Evolutionary conservation across 1,140 invertebrate species (phyloP).

Genomic region (Saccostrea echinata): DNA sequence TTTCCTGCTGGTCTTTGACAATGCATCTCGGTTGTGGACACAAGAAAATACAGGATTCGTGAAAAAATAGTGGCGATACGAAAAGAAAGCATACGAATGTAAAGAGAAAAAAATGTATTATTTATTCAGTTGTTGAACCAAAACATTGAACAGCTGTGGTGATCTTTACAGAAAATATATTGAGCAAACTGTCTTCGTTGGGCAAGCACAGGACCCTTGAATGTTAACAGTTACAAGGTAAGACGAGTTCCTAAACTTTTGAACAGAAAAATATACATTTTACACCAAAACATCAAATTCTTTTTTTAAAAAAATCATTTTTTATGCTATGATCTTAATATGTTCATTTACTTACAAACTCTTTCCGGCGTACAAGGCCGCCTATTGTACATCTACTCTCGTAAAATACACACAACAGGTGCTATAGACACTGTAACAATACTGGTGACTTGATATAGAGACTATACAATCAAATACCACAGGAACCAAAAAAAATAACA

Average conservation of each 20-base stretch:
- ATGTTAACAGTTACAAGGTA: background rate
- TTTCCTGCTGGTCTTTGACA: no score
- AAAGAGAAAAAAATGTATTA: no score
- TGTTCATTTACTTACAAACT: background rate
- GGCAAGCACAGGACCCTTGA: background rate
- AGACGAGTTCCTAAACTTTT: background rate
- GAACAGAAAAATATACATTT: background rate
- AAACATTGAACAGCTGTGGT: background rate
- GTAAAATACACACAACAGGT: background rate
- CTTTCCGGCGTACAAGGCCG: background rate
- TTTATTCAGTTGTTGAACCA: background rate
- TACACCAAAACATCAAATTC: background rate
- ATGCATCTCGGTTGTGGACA: no score
- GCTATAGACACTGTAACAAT: background rate
- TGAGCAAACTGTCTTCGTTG: background rate
- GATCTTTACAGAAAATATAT: background rate
- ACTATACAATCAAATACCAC: background rate
- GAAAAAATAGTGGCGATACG: no score
- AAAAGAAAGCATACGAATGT: no score
- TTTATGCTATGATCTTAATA: background rate
- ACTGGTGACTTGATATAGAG: background rate
- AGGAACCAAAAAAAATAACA: background rate
- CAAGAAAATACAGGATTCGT: no score
- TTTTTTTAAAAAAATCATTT: background rate
- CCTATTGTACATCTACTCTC: background rate